Percentiles rank a stretch among this genome's conserved stretches.
Conservation (phyloP, 1,140 invertebrate species). For the Magallana angulata region DNA sequence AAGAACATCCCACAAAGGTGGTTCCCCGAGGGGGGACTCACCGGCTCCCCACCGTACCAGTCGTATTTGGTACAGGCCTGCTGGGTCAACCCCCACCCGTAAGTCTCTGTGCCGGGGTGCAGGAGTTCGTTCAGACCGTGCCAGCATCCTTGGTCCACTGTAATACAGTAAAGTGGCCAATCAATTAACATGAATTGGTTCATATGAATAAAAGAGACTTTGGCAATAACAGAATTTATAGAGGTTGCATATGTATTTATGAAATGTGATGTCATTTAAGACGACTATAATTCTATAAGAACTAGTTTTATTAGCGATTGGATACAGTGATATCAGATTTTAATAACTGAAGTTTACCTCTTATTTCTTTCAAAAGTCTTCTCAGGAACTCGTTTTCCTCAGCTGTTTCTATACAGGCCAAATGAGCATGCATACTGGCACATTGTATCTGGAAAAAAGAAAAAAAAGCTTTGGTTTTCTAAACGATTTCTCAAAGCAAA, state of each 20-base stretch:
- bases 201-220: no score
- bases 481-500: neutral
- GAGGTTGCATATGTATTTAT: no score
- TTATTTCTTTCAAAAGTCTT: neutral
- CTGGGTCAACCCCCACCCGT: neutral
- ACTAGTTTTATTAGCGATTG: no score
- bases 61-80: neutral
- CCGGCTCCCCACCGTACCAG: conserved; percentile 5
- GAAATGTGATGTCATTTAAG: no score
- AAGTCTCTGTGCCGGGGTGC: neutral
- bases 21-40: neutral
- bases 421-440: conserved; percentile 11
- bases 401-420: conserved; percentile 8
- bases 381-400: neutral
- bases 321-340: no score
- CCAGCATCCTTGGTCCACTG: neutral
- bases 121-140: conserved; percentile 4
- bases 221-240: no score
- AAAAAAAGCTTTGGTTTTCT: neutral
- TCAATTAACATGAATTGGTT: no score
- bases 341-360: neutral
- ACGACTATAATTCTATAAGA: no score
- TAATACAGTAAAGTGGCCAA: neutral
- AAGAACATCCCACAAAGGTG: conserved; percentile 14
- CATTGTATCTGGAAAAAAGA: neutral